Evolutionary conservation across 2,888 invertebrate species (phyloP).

Genomic region (Tipula unca): DNA sequence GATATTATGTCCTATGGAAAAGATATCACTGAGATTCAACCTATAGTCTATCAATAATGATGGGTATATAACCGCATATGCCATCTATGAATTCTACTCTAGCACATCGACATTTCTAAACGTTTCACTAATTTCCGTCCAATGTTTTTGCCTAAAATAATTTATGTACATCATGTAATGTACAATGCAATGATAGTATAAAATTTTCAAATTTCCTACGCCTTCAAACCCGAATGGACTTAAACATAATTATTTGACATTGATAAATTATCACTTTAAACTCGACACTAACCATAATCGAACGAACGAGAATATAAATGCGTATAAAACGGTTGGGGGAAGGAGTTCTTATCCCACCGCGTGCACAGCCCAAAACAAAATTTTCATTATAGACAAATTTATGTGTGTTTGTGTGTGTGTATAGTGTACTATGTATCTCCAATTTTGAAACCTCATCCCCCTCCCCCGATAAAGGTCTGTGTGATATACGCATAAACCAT

Average conservation of each 20-base stretch:
- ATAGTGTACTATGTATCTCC: not conserved
- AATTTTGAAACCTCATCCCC: not conserved
- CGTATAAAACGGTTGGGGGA: not conserved
- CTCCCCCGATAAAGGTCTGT: not conserved
- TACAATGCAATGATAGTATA: not conserved
- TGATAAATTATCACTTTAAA: not conserved
- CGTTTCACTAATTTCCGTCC: no score
- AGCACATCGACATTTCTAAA: no score
- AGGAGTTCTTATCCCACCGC: not conserved
- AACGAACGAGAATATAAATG: not conserved
- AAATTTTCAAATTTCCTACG: not conserved
- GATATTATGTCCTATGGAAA: no score
- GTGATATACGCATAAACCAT: not conserved
- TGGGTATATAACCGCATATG: not conserved
- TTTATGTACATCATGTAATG: no score
- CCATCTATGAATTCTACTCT: no score
- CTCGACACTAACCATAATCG: not conserved
- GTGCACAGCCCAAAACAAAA: not conserved
- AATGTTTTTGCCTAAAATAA: no score
- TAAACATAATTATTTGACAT: slow-evolving; percentile 2
- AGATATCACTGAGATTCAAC: no score
- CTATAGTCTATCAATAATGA: no score
- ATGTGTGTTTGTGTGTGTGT: no score
- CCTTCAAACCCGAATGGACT: not conserved
- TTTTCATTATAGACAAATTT: not conserved